Conservation (phyloP, 2,888 invertebrate genomes). For the Cosmia pyralina region DNA sequence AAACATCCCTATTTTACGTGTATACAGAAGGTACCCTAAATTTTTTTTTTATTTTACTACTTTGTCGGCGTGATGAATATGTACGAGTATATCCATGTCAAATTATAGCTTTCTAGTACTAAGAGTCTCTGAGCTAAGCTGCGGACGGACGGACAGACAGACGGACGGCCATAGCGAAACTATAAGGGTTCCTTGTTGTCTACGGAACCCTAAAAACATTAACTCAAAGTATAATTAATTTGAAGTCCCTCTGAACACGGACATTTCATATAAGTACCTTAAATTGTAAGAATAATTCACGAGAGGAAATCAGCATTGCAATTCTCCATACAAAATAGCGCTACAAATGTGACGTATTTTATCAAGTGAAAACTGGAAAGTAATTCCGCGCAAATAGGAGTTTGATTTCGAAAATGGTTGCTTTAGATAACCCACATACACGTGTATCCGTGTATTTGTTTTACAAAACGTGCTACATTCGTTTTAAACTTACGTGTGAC, state of each 20-base stretch:
- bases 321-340: constrained; percentile 21
- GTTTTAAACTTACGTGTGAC: constrained; percentile 5
- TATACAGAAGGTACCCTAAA: too few species aligned
- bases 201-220: too few species aligned
- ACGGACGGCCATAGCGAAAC: too few species aligned
- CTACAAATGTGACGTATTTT: constrained; percentile 26
- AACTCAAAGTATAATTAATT: not conserved
- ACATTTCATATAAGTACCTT: constrained; percentile 19
- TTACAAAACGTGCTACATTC: constrained; percentile 7
- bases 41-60: too few species aligned
- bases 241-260: not conserved
- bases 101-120: too few species aligned
- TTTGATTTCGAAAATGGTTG: constrained; percentile 38
- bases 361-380: constrained; percentile 31
- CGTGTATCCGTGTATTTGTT: constrained; percentile 15
- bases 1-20: too few species aligned
- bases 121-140: too few species aligned
- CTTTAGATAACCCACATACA: constrained; percentile 16
- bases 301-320: constrained; percentile 39
- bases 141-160: too few species aligned
- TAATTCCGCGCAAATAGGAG: constrained; percentile 26
- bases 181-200: too few species aligned
- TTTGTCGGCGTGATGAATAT: too few species aligned
- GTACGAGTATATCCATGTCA: too few species aligned
- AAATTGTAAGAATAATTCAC: constrained; percentile 30